Percentiles rank a stretch among this genome's conserved stretches.
Evolutionary conservation across 1,140 invertebrate genomes (phyloP).

Genomic region (Pinna nobilis): DNA sequence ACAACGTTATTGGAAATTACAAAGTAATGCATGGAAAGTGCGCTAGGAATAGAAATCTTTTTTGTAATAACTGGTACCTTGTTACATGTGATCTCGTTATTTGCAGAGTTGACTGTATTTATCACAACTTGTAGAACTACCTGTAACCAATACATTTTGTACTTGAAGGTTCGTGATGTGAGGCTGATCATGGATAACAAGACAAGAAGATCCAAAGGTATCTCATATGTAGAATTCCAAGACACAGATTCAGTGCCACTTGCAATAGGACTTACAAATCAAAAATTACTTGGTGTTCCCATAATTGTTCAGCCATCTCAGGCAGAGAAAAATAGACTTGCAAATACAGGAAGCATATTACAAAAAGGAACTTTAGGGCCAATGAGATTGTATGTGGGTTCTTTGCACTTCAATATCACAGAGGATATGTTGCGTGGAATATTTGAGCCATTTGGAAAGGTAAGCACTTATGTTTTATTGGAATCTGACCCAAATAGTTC

Average conservation of each 20-base stretch:
- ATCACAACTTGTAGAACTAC: too few species aligned
- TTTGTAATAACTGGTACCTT: too few species aligned
- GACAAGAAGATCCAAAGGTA: slow-evolving; percentile 98
- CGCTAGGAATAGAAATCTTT: too few species aligned
- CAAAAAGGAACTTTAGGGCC: slow-evolving; percentile 82
- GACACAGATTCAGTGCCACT: slow-evolving; percentile 98
- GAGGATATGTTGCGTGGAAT: slow-evolving; percentile 99
- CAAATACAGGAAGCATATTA: slow-evolving; percentile 74
- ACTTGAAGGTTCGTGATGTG: slow-evolving; percentile 87
- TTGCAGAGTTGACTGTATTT: too few species aligned
- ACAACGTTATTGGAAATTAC: too few species aligned
- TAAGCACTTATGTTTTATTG: slow-evolving; percentile 62
- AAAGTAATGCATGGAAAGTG: too few species aligned
- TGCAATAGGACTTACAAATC: slow-evolving; percentile 96
- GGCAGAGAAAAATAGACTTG: slow-evolving; percentile 97
- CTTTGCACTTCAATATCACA: slow-evolving; percentile 98
- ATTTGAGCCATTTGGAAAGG: slow-evolving; percentile 99
- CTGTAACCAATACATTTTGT: too few species aligned
- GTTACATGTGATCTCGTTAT: too few species aligned
- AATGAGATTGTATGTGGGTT: slow-evolving; percentile 97
- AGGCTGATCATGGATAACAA: slow-evolving; percentile 99
- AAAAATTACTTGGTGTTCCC: slow-evolving; percentile 96
- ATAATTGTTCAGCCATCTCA: slow-evolving; percentile 99
- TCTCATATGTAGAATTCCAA: slow-evolving; percentile 99
- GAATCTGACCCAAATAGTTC: not conserved